Base-by-base conservation (phyloP, 2,888 invertebrate genomes). In the Drosophila fungiperda region DNA sequence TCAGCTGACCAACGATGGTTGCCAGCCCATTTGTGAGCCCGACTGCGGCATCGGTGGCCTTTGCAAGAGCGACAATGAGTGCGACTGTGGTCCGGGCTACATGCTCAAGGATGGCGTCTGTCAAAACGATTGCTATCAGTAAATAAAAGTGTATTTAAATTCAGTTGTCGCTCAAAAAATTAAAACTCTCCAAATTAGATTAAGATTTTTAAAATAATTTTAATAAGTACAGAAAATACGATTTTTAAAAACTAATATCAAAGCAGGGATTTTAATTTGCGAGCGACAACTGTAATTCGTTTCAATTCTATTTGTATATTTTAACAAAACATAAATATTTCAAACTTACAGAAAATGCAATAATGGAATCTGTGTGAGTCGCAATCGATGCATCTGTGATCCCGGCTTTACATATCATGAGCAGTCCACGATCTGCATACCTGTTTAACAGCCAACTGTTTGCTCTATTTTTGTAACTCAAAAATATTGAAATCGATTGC, bases 41-140 rank as follows among this genome's bases (percentile, higher is more conserved):
- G 91, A 91, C 32, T 93, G 93, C 50, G 90, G 89, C 26, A 70
- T 80, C 6, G 94, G 94, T 42, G 95, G 95, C 15, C 92, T 93
- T 20, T 96, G 96, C 84, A 93, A 94, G 2, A 94, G 94, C 0
- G 94, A 95, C 3, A 94, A 95, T 76, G 91, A 93, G 2, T 96
- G 96, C 88, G 92, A 92, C 33, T 96, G 96, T 80, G 91, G 92
- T 3, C 83, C 92, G 1, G 95, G 95, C 0, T 95, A 93, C 82
- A 90, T 91, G 1, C 91, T 93, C 48, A 93, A 84, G 59, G 85
- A 91, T 68, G 91, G 87, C 3, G 85, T 91, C 45, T 94, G 94
- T 61, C 91, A 92, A 54, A 87, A 92, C 23, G 80, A 91, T 55
- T 94, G 94, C 77, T 91, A 92, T 76, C 91, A 92, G 93, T 93